A percentile compares a stretch with the other conserved stretches of the same genome.
Conservation (phyloP, 2,113 vertebrate species). For the Forbesichthys agassizii region DNA sequence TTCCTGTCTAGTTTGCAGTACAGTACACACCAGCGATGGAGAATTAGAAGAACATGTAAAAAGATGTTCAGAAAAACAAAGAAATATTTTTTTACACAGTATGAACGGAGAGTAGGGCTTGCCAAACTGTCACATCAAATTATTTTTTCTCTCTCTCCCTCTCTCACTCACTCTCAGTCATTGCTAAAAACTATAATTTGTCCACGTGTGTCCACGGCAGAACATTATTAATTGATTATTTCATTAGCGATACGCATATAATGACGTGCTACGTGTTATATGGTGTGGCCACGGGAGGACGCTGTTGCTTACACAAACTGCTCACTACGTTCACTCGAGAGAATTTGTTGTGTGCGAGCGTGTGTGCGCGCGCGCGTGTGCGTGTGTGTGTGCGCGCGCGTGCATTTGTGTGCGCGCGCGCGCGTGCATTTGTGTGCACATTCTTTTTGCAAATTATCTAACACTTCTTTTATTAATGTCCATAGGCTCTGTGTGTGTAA, state of each 20-base stretch:
- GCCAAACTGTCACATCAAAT: too few relatives aligned
- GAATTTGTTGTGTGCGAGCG: background rate
- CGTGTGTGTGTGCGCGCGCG: background rate
- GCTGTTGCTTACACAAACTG: slow-evolving; percentile 55
- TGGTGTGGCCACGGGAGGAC: slow-evolving; percentile 47
- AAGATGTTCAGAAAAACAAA: too few relatives aligned
- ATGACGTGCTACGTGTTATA: slow-evolving; percentile 5
- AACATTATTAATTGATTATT: background rate
- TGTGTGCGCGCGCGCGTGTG: background rate
- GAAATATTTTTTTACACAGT: too few relatives aligned
- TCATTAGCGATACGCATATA: background rate
- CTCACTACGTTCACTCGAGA: background rate
- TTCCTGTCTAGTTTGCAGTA: too few relatives aligned
- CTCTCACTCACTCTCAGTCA: too few relatives aligned
- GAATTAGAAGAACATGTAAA: too few relatives aligned
- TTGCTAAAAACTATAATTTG: background rate
- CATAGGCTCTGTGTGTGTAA: background rate
- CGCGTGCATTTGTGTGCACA: background rate
- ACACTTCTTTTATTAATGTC: background rate
- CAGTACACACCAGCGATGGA: too few relatives aligned
- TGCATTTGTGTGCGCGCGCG: background rate
- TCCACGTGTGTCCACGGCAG: background rate
- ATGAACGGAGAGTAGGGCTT: too few relatives aligned
- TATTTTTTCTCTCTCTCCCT: background rate
- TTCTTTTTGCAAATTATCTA: background rate